A percentile compares a stretch with the other conserved stretches of the same genome.
phyloP scores from a whole-genome alignment of 1,140 invertebrate genomes.

The Monochamus saltuarius region DNA sequence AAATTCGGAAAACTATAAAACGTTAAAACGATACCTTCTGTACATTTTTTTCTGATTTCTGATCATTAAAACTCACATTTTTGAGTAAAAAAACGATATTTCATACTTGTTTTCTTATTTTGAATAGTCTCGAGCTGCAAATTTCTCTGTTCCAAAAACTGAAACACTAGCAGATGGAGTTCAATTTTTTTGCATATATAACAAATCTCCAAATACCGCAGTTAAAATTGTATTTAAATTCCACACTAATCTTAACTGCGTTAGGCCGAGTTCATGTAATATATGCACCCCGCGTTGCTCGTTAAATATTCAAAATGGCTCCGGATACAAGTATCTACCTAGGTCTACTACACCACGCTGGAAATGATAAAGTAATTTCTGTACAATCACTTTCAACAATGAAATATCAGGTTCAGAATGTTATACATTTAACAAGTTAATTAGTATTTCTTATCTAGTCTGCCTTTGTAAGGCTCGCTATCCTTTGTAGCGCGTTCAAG shows the following conservation, averaged over 20 bases:
- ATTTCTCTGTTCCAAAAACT: no score
- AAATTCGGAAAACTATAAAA: no score
- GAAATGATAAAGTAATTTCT: constrained; percentile 13
- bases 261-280: constrained; percentile 17
- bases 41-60: no score
- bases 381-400: constrained; percentile 18
- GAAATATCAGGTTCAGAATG: constrained; percentile 10
- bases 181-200: no score
- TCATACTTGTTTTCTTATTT: no score
- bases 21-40: no score
- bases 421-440: constrained; percentile 15
- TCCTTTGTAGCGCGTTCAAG: no score
- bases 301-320: constrained; percentile 20
- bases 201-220: constrained; percentile 12
- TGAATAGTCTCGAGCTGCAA: no score
- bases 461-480: no score
- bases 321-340: constrained; percentile 13
- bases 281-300: constrained; percentile 18
- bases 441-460: constrained; percentile 16
- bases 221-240: constrained; percentile 18
- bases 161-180: no score
- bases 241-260: constrained; percentile 16
- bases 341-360: neutral
- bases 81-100: no score
- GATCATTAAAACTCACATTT: no score